phyloP scores from a whole-genome alignment of 2,113 vertebrate species.

The Tretioscincus oriximinensis region DNA sequence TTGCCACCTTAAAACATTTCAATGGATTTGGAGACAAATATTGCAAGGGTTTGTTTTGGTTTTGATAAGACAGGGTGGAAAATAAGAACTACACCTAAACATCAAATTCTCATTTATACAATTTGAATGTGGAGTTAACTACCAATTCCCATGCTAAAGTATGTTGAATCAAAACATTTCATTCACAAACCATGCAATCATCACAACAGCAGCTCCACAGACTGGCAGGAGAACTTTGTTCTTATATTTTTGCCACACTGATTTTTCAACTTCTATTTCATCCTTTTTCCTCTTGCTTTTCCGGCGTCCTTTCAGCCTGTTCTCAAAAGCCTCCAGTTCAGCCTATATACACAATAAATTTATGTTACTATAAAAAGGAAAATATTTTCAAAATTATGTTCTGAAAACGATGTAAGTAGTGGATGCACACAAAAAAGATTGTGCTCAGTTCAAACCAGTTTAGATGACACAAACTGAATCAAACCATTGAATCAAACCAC shows the following conservation, averaged over 20 bases:
- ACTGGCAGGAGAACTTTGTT: conserved; percentile 75
- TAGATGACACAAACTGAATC: no score
- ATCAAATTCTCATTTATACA: conserved; percentile 28
- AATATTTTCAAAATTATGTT: no score
- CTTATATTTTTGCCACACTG: conserved; percentile 81
- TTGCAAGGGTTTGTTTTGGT: conserved; percentile 16
- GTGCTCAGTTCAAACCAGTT: no score
- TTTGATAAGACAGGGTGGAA: background rate
- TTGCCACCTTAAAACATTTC: conserved; percentile 29
- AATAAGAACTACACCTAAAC: conserved; percentile 40
- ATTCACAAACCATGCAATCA: conserved; percentile 77
- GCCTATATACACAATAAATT: conserved; percentile 73
- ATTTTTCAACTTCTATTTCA: conserved; percentile 74
- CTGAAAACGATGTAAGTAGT: no score
- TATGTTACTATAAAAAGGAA: background rate
- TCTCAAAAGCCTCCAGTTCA: conserved; percentile 95
- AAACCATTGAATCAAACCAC: no score
- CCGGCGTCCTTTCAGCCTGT: conserved; percentile 87
- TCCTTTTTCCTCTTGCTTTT: conserved; percentile 84
- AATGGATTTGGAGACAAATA: conserved; percentile 43
- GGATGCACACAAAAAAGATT: no score
- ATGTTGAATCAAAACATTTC: conserved; percentile 50
- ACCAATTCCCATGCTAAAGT: conserved; percentile 55
- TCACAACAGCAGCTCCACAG: conserved; percentile 70
- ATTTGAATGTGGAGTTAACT: conserved; percentile 44